Evolutionary conservation across 2,797 vertebrate species (phyloP).

Genomic region (Epinephelus coioides): DNA sequence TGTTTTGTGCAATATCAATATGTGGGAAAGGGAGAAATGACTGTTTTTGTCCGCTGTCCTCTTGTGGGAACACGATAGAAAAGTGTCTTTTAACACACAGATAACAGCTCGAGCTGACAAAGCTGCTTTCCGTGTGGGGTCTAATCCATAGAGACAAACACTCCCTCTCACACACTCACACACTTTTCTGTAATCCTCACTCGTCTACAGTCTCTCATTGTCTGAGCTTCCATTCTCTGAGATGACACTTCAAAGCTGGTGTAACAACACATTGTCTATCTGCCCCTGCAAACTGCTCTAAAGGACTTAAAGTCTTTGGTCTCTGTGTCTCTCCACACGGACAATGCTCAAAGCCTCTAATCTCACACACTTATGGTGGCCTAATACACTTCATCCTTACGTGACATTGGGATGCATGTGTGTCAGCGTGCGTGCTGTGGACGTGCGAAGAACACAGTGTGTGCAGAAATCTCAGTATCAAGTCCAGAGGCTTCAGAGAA

Average conservation of each 20-base stretch:
- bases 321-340: slow-evolving; percentile 62
- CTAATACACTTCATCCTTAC: slow-evolving; percentile 74
- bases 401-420: slow-evolving; percentile 51
- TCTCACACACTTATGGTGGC: slow-evolving; percentile 70
- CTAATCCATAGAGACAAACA: slow-evolving; percentile 83
- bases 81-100: slow-evolving; percentile 77
- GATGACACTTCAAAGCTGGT: slow-evolving; percentile 83
- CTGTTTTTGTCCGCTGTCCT: slow-evolving; percentile 64
- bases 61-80: slow-evolving; percentile 67
- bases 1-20: slow-evolving; percentile 48
- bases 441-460: slow-evolving; percentile 18
- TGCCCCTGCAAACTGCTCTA: slow-evolving; percentile 74
- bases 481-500: slow-evolving; percentile 21
- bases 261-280: slow-evolving; percentile 80
- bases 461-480: slow-evolving; percentile 27
- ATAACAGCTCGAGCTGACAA: slow-evolving; percentile 78
- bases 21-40: slow-evolving; percentile 52
- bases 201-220: slow-evolving; percentile 76
- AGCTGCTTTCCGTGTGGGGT: slow-evolving; percentile 77
- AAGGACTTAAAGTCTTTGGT: slow-evolving; percentile 78
- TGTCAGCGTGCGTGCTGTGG: slow-evolving; percentile 26
- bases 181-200: slow-evolving; percentile 81
- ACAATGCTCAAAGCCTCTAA: slow-evolving; percentile 73
- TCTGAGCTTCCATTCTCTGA: slow-evolving; percentile 78
- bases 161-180: slow-evolving; percentile 66